Base-by-base conservation (phyloP, 2,888 invertebrate genomes). In the Metallyticus violacea region DNA sequence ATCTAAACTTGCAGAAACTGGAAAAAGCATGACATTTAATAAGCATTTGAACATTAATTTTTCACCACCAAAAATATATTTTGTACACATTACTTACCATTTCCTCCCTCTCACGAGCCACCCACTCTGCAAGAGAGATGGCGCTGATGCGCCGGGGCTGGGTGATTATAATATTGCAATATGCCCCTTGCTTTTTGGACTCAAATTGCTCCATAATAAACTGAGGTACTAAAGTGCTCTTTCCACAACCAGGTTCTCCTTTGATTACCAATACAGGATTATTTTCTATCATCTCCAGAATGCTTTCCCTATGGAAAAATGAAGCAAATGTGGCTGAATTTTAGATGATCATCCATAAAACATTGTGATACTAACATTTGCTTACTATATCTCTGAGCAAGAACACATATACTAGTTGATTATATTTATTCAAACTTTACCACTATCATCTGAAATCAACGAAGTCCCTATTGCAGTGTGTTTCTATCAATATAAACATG, bases 241-340 rank as follows among this genome's bases (percentile, higher is more conserved):
- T 97, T 26, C 99, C 99, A 91, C 98, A 98, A 0, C 99, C 99
- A 0, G 99, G 99, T 0, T 96, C 96, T 0, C 99, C 99, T 92
- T 98, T 96, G 79, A 99, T 95, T 15, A 99, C 94, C 0, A 96
- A 94, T 0, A 98, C 96, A 40, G 93, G 93, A 88, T 93, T 93
- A 0, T 92, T 89, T 15, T 92, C 89, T 1, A 96, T 89, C 0
- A 93, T 90, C 22, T 93, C 90, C 6, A 94, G 91, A 89, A 96
- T 94, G 89, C 92, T 88, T 27, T 92, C 89, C 87, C 93, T 93
- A 87, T 27, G 29, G 26, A 78, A 1, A 26, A 62, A 79, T 25
- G 7, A 26, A 78, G 78, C 9, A 62, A 2, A 2, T 9, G 15
- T 62, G 22, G 22, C 22, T 62, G 15, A 62, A 15, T 62, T 15